Evolutionary conservation across 2,888 invertebrate species (phyloP), one percentile per base, ranked within the genome.

Genomic region (Rhopalosiphum nymphaeae): DNA sequence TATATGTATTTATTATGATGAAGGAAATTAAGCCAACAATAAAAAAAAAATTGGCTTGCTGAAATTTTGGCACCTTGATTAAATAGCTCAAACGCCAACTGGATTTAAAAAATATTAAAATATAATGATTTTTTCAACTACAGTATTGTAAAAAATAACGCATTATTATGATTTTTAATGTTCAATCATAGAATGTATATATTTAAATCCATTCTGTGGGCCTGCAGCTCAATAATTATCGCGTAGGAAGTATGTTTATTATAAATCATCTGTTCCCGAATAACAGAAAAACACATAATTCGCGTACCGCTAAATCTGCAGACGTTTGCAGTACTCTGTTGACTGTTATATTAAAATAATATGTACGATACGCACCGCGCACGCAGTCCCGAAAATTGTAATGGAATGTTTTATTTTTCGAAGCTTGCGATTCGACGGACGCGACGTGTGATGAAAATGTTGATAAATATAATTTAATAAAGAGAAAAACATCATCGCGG

Each of bases 401-500:
- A 61, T 87, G 92, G 92, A 92, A 92, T 92, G 86, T 46, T 36
- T 36, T 88, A 78, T 78, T 78, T 78, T 61, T 61, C 56, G 36
- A 67, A 92, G 67, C n/a, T 92, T 42, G 61, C 87, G 61, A 13
- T 36, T 26, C 78, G 78, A 29, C 42, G 86, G 61, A 61, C 87
- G 87, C 86, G 42, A 42, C 42, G 85, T 78, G 78, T 36, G 78
- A 78, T 78, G 36, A 78, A 91, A 91, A 86, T 91, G 85, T 91
- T 86, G 53, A 91, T 91, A 29, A 42, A 78, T 78, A 49, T 46
- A 92, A 56, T 91, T 92, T 86, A 90, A 90, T 90, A 49, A 78
- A 49, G n/a, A 36, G 89, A n/a, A 61, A 86, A 87, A 61, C 46
- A 67, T 67, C 53, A 88, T 86, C 92, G 49, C 49, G 67, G 67